Conservation (phyloP, 2,797 vertebrate genomes). For the Oophaga sylvatica region DNA sequence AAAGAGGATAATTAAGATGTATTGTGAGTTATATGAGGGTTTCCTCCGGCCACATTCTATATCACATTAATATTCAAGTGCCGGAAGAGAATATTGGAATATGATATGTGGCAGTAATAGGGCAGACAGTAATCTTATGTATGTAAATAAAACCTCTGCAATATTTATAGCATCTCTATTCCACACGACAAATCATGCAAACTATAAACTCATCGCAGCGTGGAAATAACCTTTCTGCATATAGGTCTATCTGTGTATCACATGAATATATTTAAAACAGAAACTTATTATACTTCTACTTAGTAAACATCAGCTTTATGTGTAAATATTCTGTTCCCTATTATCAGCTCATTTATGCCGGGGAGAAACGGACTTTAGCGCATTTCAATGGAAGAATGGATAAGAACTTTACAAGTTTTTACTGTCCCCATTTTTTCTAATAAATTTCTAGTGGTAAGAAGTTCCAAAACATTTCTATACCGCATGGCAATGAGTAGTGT, state of each 20-base stretch:
- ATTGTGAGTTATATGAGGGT: slow-evolving; percentile 43
- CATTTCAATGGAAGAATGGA: not conserved
- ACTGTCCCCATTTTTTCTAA: too few relatives aligned
- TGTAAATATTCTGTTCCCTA: too few relatives aligned
- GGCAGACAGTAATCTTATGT: slow-evolving; percentile 28
- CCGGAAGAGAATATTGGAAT: slow-evolving; percentile 10
- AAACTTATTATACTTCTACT: too few relatives aligned
- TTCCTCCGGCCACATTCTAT: slow-evolving; percentile 42
- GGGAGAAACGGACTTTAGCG: too few relatives aligned
- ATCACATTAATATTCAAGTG: slow-evolving; percentile 43
- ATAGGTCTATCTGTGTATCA: not conserved
- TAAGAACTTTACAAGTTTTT: too few relatives aligned
- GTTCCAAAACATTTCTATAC: too few relatives aligned
- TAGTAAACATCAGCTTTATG: too few relatives aligned
- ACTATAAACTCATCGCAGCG: not conserved
- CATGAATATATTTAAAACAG: not conserved
- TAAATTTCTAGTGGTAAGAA: too few relatives aligned
- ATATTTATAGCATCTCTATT: slow-evolving; percentile 27
- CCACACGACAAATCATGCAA: not conserved
- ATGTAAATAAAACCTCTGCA: slow-evolving; percentile 40
- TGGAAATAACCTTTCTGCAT: not conserved
- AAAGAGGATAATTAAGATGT: slow-evolving; percentile 59
- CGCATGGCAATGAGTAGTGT: too few relatives aligned
- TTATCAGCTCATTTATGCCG: too few relatives aligned
- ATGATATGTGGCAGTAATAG: slow-evolving; percentile 37